These are phyloP conservation scores for Diaperis boleti DNA, from an alignment of 2,888 invertebrate species.

Conservation along the genomic window DNA sequence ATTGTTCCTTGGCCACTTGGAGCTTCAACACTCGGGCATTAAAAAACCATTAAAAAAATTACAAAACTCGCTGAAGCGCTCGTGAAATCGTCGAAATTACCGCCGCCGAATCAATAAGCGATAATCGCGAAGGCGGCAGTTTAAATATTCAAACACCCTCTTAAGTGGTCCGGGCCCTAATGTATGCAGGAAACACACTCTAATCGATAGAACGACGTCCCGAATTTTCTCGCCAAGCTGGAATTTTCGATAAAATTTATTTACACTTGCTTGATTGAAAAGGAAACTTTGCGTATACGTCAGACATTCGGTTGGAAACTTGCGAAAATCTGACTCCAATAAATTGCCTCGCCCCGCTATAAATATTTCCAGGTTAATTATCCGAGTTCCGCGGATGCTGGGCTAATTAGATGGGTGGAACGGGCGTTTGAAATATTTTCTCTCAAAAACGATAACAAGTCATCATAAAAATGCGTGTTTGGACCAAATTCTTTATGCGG, in stretches of 20 bases:
- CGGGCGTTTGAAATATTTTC: no score
- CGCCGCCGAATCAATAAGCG: slow-evolving; percentile 29
- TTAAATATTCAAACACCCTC: slow-evolving; percentile 33
- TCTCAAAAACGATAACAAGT: no score
- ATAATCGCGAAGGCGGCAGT: slow-evolving; percentile 23
- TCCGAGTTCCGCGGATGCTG: slow-evolving; percentile 41
- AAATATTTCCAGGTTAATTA: slow-evolving; percentile 44
- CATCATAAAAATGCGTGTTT: no score
- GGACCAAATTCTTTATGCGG: no score
- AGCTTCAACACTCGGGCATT: no score
- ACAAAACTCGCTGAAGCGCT: background rate
- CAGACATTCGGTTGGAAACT: slow-evolving; percentile 30
- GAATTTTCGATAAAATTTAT: slow-evolving; percentile 41
- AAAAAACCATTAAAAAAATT: no score
- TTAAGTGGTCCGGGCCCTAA: slow-evolving; percentile 27
- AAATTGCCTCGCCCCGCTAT: slow-evolving; percentile 38
- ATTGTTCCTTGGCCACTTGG: no score
- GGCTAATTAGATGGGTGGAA: slow-evolving; percentile 39
- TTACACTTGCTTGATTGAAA: slow-evolving; percentile 41
- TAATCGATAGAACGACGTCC: slow-evolving; percentile 27
- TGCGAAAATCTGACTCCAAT: slow-evolving; percentile 39
- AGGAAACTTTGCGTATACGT: slow-evolving; percentile 38
- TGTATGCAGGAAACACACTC: slow-evolving; percentile 32
- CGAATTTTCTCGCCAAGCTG: slow-evolving; percentile 28
- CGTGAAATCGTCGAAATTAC: slow-evolving; percentile 4